phyloP scores from a whole-genome alignment of 2,888 invertebrate species.

The Aporophyla nigra region DNA sequence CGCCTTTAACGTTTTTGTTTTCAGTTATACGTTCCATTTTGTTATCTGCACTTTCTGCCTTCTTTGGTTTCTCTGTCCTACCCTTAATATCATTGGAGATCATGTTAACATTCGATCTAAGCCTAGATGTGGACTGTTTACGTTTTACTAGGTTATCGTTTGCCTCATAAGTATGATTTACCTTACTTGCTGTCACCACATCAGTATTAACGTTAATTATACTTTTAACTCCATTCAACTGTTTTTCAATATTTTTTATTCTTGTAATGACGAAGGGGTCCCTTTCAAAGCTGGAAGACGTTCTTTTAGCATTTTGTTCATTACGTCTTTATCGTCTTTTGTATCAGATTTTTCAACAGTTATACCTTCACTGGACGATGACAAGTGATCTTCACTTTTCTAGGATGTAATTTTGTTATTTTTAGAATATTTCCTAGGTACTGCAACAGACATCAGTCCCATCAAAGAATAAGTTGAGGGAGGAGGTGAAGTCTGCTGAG shows the following conservation, averaged over 20 bases:
- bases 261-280: conserved; percentile 5
- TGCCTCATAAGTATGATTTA: background rate
- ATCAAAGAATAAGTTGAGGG: background rate
- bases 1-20: background rate
- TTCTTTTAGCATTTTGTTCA: background rate
- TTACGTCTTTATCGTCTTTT: background rate
- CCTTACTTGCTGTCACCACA: too few relatives aligned
- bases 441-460: background rate
- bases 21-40: background rate
- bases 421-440: background rate
- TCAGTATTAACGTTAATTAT: background rate
- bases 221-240: conserved; percentile 2
- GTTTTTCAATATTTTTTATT: conserved; percentile 13
- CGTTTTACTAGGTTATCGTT: background rate
- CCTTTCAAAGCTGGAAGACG: background rate
- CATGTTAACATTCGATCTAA: background rate
- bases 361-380: background rate
- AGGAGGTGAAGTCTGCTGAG: background rate
- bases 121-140: background rate
- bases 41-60: background rate
- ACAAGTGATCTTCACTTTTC: background rate
- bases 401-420: background rate
- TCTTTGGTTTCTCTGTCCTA: background rate
- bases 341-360: background rate
- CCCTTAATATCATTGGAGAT: background rate